phyloP scores from a whole-genome alignment of 2,797 vertebrate species.

The Geotrypetes seraphini region DNA sequence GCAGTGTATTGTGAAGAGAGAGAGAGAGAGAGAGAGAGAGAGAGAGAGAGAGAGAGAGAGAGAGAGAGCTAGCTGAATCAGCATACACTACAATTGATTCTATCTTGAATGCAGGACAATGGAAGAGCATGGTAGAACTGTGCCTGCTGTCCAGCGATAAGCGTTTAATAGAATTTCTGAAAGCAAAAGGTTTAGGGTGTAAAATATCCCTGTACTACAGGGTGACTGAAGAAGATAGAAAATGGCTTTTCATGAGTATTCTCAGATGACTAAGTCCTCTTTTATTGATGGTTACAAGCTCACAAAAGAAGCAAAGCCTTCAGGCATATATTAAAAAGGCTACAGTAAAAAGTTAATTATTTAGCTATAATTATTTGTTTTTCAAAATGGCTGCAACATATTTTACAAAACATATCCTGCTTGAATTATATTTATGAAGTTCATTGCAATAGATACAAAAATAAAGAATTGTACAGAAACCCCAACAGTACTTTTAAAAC shows the following conservation, averaged over 20 bases:
- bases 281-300: conserved; percentile 69
- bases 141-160: conserved; percentile 89
- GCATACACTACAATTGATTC: conserved; percentile 72
- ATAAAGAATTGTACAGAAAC: too few species aligned
- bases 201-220: conserved; percentile 73
- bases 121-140: conserved; percentile 58
- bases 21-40: conserved; percentile 63
- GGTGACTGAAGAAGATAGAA: conserved; percentile 80
- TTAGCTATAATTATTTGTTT: conserved; percentile 21
- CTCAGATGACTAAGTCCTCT: conserved; percentile 76
- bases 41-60: conserved; percentile 59
- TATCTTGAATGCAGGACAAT: conserved; percentile 81
- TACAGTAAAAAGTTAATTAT: not conserved
- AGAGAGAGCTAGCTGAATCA: conserved; percentile 72
- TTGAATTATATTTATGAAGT: too few species aligned
- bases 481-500: too few species aligned
- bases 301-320: conserved; percentile 42
- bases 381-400: too few species aligned
- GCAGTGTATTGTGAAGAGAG: conserved; percentile 48
- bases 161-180: conserved; percentile 93
- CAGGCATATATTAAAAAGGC: conserved; percentile 48
- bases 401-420: too few species aligned
- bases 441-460: too few species aligned
- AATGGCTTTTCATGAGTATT: conserved; percentile 75
- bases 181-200: conserved; percentile 82